Evolutionary conservation across 2,113 vertebrate species (phyloP).

Genomic region (Spermophilus dauricus): DNA sequence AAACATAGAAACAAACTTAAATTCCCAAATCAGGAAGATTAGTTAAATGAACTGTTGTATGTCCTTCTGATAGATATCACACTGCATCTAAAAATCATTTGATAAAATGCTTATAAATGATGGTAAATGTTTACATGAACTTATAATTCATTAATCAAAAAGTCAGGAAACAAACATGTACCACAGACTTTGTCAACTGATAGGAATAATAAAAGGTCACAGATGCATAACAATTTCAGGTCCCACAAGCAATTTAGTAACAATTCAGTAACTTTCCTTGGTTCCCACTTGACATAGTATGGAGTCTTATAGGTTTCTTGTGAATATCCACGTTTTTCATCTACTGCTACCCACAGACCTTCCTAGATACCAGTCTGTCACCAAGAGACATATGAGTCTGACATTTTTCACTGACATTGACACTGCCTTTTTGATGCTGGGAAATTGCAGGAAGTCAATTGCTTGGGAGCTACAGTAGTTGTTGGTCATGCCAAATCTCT

Average conservation of each 20-base stretch:
- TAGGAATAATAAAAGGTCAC: not conserved
- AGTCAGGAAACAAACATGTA: not conserved
- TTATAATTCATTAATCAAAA: constrained; percentile 14
- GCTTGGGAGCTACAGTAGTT: not conserved
- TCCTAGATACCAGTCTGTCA: not conserved
- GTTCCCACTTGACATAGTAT: not conserved
- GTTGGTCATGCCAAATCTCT: not conserved
- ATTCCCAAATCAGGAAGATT: constrained; percentile 16
- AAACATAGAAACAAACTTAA: not conserved
- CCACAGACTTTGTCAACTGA: not conserved
- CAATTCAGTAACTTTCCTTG: not conserved
- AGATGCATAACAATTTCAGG: too few relatives aligned
- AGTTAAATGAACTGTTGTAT: not conserved
- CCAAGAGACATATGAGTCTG: not conserved
- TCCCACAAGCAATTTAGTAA: not conserved
- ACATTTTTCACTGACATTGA: not conserved
- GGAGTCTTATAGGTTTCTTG: not conserved
- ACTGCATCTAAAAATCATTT: constrained; percentile 26
- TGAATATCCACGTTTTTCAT: not conserved
- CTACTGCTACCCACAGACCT: not conserved
- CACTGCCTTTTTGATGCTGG: not conserved
- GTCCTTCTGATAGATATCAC: not conserved
- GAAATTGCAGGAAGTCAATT: not conserved
- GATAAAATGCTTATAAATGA: constrained; percentile 42
- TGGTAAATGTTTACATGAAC: not conserved